Conservation (phyloP, 2,113 vertebrate genomes). For the Passerina amoena region DNA sequence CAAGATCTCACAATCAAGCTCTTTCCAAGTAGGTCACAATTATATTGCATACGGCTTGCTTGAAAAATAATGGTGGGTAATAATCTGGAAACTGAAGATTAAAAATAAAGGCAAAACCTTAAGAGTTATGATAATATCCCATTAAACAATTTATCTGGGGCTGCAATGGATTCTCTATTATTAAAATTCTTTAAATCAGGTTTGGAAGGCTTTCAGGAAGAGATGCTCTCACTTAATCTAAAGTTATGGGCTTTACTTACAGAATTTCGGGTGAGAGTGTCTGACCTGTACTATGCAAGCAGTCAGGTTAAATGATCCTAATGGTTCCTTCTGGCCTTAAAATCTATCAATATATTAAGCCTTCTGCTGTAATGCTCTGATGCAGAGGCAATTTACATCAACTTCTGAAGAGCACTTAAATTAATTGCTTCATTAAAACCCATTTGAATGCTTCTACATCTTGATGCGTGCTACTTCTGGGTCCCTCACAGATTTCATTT, state of each 20-base stretch:
- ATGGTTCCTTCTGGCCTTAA: constrained; percentile 13
- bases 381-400: constrained; percentile 50
- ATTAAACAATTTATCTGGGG: neutral
- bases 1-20: neutral
- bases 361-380: neutral
- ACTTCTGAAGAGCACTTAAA: constrained; percentile 44
- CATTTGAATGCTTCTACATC: constrained; percentile 46
- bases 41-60: neutral
- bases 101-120: neutral
- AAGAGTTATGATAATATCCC: neutral
- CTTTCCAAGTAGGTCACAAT: neutral
- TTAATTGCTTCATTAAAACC: constrained; percentile 55
- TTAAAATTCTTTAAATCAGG: neutral
- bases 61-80: neutral
- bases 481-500: neutral
- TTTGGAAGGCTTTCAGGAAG: constrained; percentile 12
- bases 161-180: neutral
- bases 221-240: neutral
- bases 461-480: neutral
- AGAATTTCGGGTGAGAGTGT: neutral
- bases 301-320: constrained; percentile 18
- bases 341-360: constrained; percentile 52
- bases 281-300: constrained; percentile 14
- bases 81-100: neutral
- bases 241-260: constrained; percentile 24